Conservation (phyloP, 1,140 invertebrate genomes). For the Aphelinus atriplicis region DNA sequence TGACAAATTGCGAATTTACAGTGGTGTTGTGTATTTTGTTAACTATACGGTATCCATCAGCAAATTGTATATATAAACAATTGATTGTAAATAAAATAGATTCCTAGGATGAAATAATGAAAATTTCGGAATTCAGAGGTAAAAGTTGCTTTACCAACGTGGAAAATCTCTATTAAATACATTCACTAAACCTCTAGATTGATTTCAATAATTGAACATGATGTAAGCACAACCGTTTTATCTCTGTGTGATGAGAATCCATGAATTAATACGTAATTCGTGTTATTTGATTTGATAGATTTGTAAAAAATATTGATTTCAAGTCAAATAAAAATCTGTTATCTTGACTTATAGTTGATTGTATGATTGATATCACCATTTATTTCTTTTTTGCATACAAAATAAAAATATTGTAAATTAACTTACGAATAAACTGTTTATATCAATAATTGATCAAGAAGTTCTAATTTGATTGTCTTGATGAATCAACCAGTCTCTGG, state of each 20-base stretch:
- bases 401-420: no score
- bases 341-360: neutral
- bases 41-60: neutral
- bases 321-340: constrained; percentile 4
- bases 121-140: neutral
- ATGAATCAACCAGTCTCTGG: no score
- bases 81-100: constrained; percentile 25
- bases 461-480: neutral
- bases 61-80: constrained; percentile 20
- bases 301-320: neutral
- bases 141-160: neutral
- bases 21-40: constrained; percentile 21
- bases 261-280: neutral
- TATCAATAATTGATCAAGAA: neutral
- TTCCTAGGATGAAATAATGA: neutral
- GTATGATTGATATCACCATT: no score
- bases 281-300: constrained; percentile 1
- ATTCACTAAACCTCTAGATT: constrained; percentile 1
- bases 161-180: neutral
- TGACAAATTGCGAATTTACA: neutral
- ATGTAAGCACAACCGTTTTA: neutral
- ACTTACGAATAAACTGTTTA: neutral
- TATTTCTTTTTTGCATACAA: neutral
- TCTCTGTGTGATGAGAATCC: no score
- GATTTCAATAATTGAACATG: neutral